Evolutionary conservation across 1,140 invertebrate genomes (phyloP).

Genomic region (Thaumatotibia leucotreta): DNA sequence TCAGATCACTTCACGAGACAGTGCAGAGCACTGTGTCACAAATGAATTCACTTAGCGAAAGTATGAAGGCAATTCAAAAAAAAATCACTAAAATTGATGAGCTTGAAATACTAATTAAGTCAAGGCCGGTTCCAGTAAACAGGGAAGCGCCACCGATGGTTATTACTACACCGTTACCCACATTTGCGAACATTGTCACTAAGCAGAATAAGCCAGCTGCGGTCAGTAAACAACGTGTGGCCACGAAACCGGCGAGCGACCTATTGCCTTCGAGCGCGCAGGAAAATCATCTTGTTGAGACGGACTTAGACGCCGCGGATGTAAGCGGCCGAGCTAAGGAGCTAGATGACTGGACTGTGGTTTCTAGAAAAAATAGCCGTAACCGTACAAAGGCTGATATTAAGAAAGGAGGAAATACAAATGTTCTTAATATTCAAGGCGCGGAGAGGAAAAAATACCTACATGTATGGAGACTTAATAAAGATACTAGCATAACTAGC

Average conservation of each 20-base stretch:
- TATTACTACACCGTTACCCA: not conserved
- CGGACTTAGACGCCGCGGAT: not conserved
- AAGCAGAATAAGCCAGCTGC: not conserved
- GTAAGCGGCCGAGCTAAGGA: not conserved
- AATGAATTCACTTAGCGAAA: not conserved
- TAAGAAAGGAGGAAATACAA: not conserved
- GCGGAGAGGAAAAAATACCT: slow-evolving; percentile 24
- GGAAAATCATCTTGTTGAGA: not conserved
- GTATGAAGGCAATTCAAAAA: not conserved
- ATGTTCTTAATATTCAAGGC: not conserved
- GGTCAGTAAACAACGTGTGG: not conserved
- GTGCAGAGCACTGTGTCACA: not conserved
- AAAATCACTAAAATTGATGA: not conserved
- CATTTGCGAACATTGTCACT: not conserved
- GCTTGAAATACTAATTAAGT: not conserved
- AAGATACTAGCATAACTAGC: slow-evolving; percentile 21
- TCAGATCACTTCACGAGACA: too few species aligned
- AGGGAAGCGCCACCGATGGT: not conserved
- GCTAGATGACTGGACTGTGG: not conserved
- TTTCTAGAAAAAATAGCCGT: not conserved
- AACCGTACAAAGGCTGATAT: not conserved
- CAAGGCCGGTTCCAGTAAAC: not conserved
- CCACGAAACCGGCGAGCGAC: slow-evolving; percentile 5
- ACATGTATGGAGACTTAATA: slow-evolving; percentile 30
- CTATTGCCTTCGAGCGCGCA: not conserved